Evolutionary conservation across 2,888 invertebrate genomes (phyloP), one percentile per base, ranked within the genome.

Genomic region (Andrena praecox): DNA sequence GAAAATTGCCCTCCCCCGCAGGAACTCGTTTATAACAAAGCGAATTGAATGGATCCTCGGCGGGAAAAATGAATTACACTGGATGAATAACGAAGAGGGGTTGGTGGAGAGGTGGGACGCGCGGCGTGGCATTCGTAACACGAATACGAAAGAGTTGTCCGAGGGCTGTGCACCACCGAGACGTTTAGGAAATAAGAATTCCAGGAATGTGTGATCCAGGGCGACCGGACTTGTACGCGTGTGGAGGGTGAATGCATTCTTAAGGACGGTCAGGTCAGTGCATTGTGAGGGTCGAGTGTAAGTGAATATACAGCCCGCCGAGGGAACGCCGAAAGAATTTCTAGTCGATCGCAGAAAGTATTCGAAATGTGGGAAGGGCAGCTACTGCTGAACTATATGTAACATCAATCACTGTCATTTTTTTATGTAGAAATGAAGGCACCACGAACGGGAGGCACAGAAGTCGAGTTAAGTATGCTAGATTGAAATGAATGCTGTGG

Each of bases 21-120:
- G 35, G 48, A 77, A 52, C 77, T 59, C 77, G 52, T 70, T 70
- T 77, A 77, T 42, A 77, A 59, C 60, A 66, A 66, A 71, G 24
- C 42, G 52, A 70, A 48, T 70, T 66, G 54, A 66, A 60, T 35
- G 42, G 52, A 48, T 67, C 31, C 63, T 50, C 29, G 16, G 16
- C 12, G 35, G 60, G 27, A 35, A 62, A n/a, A 52, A 8, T 10
- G 52, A 74, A 62, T 75, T 62, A 67, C 27, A 31, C 48, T 59
- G 10, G n/a, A 12, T 59, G 50, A 24, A 63, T 54, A 42, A 48
- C 20, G 24, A 69, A 4, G 10, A 10, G 12, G 10, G 16, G 29
- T 10, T 52, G 24, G 2, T 33, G 35, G 24, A 56, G 20, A 16
- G 42, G 10, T 42, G 12, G 0, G 35, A 48, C 31, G 29, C 33